phyloP scores from a whole-genome alignment of 2,888 invertebrate genomes.

The Hyposoter didymator region DNA sequence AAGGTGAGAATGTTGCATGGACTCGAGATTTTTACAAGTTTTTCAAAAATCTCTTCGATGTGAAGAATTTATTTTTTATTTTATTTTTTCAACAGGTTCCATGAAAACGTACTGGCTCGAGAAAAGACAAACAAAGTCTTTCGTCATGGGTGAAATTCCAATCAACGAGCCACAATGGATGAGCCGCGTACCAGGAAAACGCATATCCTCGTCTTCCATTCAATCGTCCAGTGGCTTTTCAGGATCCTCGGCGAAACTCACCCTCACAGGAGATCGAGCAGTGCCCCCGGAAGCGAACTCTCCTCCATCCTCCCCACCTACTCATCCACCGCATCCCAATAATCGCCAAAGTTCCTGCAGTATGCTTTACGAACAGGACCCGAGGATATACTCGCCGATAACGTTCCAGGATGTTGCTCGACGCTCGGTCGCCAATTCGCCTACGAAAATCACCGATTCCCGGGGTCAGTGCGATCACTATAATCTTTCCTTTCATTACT shows the following conservation, averaged over 20 bases:
- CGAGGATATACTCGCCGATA: constrained; percentile 92
- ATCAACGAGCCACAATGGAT: constrained; percentile 79
- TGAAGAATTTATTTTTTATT: background rate
- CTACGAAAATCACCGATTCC: constrained; percentile 85
- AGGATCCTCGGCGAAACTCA: constrained; percentile 47
- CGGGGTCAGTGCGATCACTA: constrained; percentile 76
- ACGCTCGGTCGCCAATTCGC: constrained; percentile 92
- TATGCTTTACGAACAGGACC: constrained; percentile 86
- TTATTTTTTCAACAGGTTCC: constrained; percentile 85
- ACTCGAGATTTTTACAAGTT: background rate
- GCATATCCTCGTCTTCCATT: constrained; percentile 70
- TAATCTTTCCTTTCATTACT: background rate
- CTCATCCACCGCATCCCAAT: constrained; percentile 70
- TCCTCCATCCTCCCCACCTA: constrained; percentile 61
- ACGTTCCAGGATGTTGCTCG: constrained; percentile 93
- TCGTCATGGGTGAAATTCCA: constrained; percentile 81
- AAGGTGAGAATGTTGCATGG: constrained; percentile 86
- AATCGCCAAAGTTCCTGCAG: constrained; percentile 69
- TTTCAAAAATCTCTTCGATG: background rate
- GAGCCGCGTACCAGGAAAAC: constrained; percentile 83
- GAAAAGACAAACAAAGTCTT: constrained; percentile 89
- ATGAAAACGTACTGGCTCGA: constrained; percentile 97
- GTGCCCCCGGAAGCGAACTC: background rate
- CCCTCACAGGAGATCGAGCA: background rate
- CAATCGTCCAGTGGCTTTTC: constrained; percentile 29